phyloP scores from a whole-genome alignment of 1,140 invertebrate species.

The Ostrea denselamellosa region DNA sequence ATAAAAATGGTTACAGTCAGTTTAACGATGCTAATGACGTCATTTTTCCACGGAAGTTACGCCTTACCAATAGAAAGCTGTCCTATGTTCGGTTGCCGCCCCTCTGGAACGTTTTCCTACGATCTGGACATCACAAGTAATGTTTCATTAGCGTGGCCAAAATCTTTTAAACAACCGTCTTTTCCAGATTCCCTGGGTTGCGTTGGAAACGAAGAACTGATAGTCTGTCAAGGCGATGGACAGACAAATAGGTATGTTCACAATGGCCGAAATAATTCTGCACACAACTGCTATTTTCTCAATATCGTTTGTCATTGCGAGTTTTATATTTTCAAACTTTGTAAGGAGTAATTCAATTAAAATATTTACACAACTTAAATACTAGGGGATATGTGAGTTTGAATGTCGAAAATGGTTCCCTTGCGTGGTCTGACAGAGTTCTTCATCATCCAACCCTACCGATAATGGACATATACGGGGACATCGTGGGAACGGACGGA shows the following conservation, averaged over 20 bases:
- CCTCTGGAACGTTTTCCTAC: background rate
- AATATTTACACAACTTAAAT: background rate
- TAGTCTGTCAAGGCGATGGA: background rate
- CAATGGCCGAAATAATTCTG: too few species aligned
- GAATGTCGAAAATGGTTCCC: slow-evolving; percentile 54
- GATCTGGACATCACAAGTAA: background rate
- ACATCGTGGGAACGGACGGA: slow-evolving; percentile 67
- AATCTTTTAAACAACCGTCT: background rate
- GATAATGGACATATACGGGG: slow-evolving; percentile 65
- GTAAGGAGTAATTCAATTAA: too few species aligned
- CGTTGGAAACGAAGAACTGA: background rate
- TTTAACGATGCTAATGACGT: background rate
- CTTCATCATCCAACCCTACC: slow-evolving; percentile 65
- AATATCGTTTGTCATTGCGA: too few species aligned
- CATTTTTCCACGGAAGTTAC: background rate
- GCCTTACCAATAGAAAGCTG: background rate
- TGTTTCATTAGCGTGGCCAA: background rate
- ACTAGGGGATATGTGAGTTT: slow-evolving; percentile 66
- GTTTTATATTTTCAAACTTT: too few species aligned
- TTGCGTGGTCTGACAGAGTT: slow-evolving; percentile 59
- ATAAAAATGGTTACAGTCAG: background rate
- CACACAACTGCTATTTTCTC: too few species aligned
- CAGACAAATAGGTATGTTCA: background rate
- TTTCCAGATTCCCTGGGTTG: background rate
- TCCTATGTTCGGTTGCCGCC: slow-evolving; percentile 6